Conservation (phyloP, 2,113 vertebrate species). For the Eulacestoma nigropectus region DNA sequence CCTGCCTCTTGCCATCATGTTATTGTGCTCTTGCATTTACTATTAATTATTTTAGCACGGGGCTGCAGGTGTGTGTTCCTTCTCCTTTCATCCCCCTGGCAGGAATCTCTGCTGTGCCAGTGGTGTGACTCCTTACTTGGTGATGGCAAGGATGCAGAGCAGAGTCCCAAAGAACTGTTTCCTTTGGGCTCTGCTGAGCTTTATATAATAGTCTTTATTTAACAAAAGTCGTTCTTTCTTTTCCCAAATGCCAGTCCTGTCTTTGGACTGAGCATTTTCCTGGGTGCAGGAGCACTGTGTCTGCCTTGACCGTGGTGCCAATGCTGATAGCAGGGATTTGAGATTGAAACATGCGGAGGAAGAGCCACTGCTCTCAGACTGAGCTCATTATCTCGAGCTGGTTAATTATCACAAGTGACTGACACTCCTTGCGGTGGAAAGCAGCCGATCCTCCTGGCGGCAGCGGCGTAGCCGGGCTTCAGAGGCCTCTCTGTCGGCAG, state of each 20-base stretch:
- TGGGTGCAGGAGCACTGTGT: not conserved
- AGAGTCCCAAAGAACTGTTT: not conserved
- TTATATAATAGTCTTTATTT: not conserved
- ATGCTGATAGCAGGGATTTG: not conserved
- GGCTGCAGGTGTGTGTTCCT: not conserved
- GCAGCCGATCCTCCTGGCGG: not conserved
- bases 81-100: accelerated
- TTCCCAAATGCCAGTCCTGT: not conserved
- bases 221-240: not conserved
- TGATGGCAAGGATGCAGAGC: not conserved
- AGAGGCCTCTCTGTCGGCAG: not conserved
- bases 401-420: slow-evolving; percentile 13
- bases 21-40: not conserved
- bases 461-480: accelerated
- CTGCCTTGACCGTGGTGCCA: accelerated
- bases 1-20: not conserved
- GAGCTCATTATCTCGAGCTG: slow-evolving; percentile 4
- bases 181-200: not conserved
- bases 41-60: not conserved
- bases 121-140: accelerated
- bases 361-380: not conserved
- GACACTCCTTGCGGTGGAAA: not conserved
- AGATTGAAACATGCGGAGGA: accelerated
- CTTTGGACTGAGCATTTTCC: not conserved
- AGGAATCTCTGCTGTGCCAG: accelerated